Conservation (phyloP, 2,113 vertebrate species). For the Speoplatyrhinus poulsoni region DNA sequence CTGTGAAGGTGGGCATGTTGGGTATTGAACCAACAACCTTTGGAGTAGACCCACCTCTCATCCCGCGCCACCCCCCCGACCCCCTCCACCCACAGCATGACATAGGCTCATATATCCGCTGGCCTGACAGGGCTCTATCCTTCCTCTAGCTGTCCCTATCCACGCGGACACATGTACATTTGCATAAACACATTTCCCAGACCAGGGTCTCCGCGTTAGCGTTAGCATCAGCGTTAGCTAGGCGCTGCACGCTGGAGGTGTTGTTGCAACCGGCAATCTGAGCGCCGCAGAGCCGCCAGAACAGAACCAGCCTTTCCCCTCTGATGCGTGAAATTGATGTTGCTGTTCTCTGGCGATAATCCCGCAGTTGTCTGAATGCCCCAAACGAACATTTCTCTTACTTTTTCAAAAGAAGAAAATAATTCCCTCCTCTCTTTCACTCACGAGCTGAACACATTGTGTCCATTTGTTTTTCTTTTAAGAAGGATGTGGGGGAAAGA, state of each 20-base stretch:
- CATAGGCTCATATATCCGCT: too few species aligned
- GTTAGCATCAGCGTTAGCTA: constrained; percentile 7
- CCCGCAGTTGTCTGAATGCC: constrained; percentile 31
- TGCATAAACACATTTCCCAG: constrained; percentile 31
- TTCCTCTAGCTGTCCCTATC: not conserved
- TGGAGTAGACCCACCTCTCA: too few species aligned
- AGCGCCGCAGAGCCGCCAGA: constrained; percentile 13
- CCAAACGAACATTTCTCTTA: constrained; percentile 29
- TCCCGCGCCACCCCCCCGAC: too few species aligned
- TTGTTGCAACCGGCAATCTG: constrained; percentile 24
- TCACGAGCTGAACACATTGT: too few species aligned
- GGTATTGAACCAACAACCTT: too few species aligned
- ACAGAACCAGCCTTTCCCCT: constrained; percentile 14
- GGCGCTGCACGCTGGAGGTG: constrained; percentile 28
- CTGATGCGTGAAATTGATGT: constrained; percentile 52
- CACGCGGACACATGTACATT: constrained; percentile 22
- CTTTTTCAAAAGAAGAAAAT: constrained; percentile 12
- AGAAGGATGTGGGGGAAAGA: not conserved
- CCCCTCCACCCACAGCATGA: too few species aligned
- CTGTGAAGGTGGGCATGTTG: not conserved
- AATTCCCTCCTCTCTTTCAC: not conserved
- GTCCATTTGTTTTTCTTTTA: not conserved
- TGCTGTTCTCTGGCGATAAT: constrained; percentile 54
- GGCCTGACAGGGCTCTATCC: not conserved
- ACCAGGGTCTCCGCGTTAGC: constrained; percentile 7